Conservation (phyloP, 1,140 invertebrate genomes). For the Bombus polaris region DNA sequence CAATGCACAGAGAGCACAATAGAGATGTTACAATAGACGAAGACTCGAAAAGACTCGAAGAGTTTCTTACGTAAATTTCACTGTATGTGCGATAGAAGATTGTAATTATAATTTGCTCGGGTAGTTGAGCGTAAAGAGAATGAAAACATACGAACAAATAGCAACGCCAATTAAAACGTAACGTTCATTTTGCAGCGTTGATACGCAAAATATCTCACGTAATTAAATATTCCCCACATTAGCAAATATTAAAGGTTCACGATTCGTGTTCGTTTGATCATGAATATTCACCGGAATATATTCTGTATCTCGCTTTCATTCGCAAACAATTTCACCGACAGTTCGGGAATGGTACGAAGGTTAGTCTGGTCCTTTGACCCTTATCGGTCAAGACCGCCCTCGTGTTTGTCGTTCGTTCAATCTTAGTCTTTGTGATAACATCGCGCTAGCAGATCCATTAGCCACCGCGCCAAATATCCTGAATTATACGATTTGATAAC, state of each 20-base stretch:
- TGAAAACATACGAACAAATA: background rate
- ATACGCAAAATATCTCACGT: background rate
- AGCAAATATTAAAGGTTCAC: background rate
- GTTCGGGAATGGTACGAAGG: background rate
- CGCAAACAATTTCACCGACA: conserved; percentile 12
- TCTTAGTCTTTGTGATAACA: conserved; percentile 42
- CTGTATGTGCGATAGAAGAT: background rate
- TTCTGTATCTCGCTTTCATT: background rate
- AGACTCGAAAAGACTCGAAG: too few species aligned
- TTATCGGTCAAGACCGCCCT: conserved; percentile 35
- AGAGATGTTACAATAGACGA: background rate
- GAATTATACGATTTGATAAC: conserved; percentile 24
- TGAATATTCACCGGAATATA: conserved; percentile 2
- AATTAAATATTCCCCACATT: conserved; percentile 14
- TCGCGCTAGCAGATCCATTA: conserved; percentile 34
- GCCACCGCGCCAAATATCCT: background rate
- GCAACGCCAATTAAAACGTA: conserved; percentile 7
- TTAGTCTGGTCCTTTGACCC: conserved; percentile 25
- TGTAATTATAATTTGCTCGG: background rate
- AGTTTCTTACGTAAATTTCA: background rate
- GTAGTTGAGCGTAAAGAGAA: background rate
- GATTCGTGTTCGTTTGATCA: conserved; percentile 22
- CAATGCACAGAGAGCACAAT: background rate
- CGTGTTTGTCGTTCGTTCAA: conserved; percentile 34
- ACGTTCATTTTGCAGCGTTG: background rate